Base-by-base conservation (phyloP, 2,888 invertebrate genomes). In the Eupithecia pulchellata region DNA sequence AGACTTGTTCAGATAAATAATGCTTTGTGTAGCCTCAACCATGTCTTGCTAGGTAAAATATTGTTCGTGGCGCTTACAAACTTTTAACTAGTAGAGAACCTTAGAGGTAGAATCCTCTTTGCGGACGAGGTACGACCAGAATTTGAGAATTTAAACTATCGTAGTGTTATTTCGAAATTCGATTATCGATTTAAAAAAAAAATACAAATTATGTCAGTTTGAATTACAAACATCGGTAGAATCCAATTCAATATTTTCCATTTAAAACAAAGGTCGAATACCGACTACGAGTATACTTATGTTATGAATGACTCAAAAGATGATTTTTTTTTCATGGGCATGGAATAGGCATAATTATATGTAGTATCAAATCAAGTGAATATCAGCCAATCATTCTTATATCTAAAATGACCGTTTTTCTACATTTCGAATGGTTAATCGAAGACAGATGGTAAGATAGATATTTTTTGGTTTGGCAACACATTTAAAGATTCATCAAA, bases 1-100 rank as follows among this genome's bases (percentile, higher is more conserved):
- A n/a, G 25, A 60, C 64, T 42, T 13, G 32, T 65, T 69, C 14
- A 32, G 30, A 5, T 34, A 60, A 60, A 60, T 60, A 60, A 60
- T 30, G 52, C 47, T 25, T 25, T 4, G 11, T 52, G 52, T 25
- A 25, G 52, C 25, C 52, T 52, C 25, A 52, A 13, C 20, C 13
- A 25, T 52, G 52, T 52, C 52, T 52, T 52, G 13, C 52, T 25
- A 52, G 52, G 20, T 20, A 13, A 52, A 52, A 52, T 52, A 52
- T 52, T 25, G 52, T 13, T 25, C 25, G 47, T 11, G 25, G 52
- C 25, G 4, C 13, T 25, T 13, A 52, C 25, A 52, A 52, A 20
- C 20, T 52, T 52, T 47, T 52, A 52, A 13, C 47, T 47, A 47
- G 42, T n/a, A 20, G n/a, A 20, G 20, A 25, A 52, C 52, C 13